Evolutionary conservation across 2,113 vertebrate genomes (phyloP).

Genomic region (Athene noctua): DNA sequence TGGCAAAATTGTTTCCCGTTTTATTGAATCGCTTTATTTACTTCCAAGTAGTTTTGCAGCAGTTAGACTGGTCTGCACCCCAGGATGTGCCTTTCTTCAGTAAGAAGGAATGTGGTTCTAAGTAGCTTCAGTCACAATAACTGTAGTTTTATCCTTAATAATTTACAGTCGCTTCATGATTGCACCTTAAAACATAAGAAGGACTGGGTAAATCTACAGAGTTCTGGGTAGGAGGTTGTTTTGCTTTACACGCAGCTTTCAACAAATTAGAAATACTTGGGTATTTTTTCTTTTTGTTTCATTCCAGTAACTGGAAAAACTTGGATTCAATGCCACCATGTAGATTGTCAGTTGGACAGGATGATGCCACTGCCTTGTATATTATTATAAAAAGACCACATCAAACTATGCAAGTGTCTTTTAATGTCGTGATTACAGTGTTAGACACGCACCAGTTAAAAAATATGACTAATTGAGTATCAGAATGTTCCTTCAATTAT

Average conservation of each 20-base stretch:
- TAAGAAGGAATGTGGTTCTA: not conserved
- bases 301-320: conserved; percentile 29
- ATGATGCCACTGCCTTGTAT: conserved; percentile 36
- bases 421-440: conserved; percentile 46
- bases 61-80: not conserved
- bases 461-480: conserved; percentile 61
- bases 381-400: conserved; percentile 61
- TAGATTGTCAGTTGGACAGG: conserved; percentile 33
- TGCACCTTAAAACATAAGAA: not conserved
- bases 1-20: not conserved
- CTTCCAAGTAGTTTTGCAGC: not conserved
- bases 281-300: not conserved
- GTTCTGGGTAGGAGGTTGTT: not conserved
- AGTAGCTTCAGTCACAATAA: not conserved
- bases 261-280: not conserved
- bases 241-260: not conserved
- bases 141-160: not conserved
- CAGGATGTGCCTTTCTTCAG: not conserved
- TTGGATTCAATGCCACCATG: not conserved
- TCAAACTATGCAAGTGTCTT: conserved; percentile 43
- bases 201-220: not conserved
- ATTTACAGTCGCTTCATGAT: not conserved
- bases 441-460: conserved; percentile 2
- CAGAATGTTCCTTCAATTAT: conserved; percentile 49
- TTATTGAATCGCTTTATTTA: not conserved